Evolutionary conservation across 2,113 vertebrate species (phyloP).

Genomic region (Emydocephalus ijimae): DNA sequence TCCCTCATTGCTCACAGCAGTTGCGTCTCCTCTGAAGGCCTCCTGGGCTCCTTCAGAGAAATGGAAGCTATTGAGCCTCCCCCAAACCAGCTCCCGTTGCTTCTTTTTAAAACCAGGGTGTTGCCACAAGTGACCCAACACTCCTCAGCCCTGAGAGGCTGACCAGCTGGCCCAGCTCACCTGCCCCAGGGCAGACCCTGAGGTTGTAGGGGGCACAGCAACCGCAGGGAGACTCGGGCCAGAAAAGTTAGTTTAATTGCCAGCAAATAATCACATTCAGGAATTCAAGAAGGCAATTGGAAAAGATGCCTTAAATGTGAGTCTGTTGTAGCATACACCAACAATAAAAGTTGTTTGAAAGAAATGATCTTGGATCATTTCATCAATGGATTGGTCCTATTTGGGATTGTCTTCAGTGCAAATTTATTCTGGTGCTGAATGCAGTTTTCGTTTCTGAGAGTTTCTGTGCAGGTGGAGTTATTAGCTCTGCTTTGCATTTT

Average conservation of each 20-base stretch:
- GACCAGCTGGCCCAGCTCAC: neutral
- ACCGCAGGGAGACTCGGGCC: neutral
- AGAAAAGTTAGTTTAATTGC: neutral
- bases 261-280: neutral
- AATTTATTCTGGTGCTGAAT: neutral
- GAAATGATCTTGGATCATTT: neutral
- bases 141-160: neutral
- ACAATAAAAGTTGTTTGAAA: neutral
- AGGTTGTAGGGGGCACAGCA: no score
- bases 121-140: neutral
- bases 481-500: neutral
- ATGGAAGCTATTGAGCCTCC: accelerated
- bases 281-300: neutral
- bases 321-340: neutral
- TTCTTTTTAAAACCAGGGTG: neutral
- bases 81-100: neutral
- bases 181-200: neutral
- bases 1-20: neutral
- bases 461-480: neutral
- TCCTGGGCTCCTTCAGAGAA: neutral
- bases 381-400: neutral
- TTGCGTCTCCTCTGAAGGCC: neutral
- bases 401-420: neutral
- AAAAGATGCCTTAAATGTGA: neutral
- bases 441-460: neutral